Evolutionary conservation across 2,888 invertebrate species (phyloP).

Genomic region (Drepanosiphum platanoidis): DNA sequence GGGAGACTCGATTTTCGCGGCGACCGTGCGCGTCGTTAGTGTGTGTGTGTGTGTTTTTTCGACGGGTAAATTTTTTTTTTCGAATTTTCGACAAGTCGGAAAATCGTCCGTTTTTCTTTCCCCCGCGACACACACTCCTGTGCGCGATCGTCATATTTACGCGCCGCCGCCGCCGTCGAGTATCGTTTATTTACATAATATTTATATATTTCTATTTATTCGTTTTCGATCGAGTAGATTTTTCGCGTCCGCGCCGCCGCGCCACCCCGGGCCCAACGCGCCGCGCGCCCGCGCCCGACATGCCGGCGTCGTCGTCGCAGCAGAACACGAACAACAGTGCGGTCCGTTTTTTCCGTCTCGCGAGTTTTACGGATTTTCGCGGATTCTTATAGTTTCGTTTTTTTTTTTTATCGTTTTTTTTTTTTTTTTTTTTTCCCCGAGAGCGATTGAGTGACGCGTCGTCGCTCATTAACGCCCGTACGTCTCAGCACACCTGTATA

Average conservation of each 20-base stretch:
- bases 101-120: too few relatives aligned
- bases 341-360: constrained; percentile 4
- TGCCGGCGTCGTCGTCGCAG: not conserved
- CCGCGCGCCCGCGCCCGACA: not conserved
- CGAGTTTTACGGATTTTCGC: constrained; percentile 33
- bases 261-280: not conserved
- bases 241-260: not conserved
- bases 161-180: too few relatives aligned
- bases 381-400: too few relatives aligned
- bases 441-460: constrained; percentile 22
- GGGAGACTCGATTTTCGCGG: not conserved
- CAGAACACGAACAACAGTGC: constrained; percentile 3
- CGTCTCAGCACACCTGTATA: constrained; percentile 47
- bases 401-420: not conserved
- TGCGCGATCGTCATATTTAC: too few relatives aligned
- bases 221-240: too few relatives aligned
- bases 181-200: too few relatives aligned
- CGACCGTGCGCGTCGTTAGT: too few relatives aligned
- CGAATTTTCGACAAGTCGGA: too few relatives aligned
- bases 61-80: too few relatives aligned
- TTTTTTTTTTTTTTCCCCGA: not conserved
- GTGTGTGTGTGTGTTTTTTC: too few relatives aligned
- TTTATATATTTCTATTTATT: not conserved
- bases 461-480: constrained; percentile 19
- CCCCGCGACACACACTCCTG: too few relatives aligned